Conservation (phyloP, 2,113 vertebrate genomes). For the Pachyramphus minor region DNA sequence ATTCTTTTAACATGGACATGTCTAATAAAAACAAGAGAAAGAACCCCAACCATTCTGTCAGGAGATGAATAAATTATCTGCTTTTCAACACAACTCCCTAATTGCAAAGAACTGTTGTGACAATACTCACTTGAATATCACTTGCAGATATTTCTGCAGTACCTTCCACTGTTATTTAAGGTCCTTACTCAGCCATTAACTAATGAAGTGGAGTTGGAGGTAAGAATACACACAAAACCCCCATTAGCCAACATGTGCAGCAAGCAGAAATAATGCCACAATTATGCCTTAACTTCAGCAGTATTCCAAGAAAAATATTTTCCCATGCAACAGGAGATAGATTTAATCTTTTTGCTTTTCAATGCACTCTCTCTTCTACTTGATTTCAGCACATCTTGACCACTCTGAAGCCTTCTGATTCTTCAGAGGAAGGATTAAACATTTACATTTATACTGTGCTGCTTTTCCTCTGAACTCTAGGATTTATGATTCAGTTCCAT, state of each 20-base stretch:
- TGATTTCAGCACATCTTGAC: slow-evolving; percentile 47
- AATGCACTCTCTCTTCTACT: background rate
- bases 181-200: background rate
- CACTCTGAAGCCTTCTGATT: slow-evolving; percentile 21
- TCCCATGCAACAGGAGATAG: background rate
- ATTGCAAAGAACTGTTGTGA: background rate
- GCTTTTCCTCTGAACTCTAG: slow-evolving; percentile 63
- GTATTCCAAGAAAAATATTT: background rate
- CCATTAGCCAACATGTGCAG: background rate
- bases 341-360: slow-evolving; percentile 38
- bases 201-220: background rate
- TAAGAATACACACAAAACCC: background rate
- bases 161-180: background rate
- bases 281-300: background rate
- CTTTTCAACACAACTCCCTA: background rate
- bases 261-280: background rate
- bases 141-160: background rate
- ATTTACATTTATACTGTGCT: slow-evolving; percentile 51
- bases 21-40: background rate
- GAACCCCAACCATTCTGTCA: background rate
- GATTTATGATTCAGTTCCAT: slow-evolving; percentile 74
- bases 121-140: background rate
- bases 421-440: slow-evolving; percentile 56
- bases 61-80: background rate
- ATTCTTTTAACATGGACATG: background rate